These are phyloP conservation scores for Aradus depressus DNA, from an alignment of 2,888 invertebrate genomes.

Conservation along the genomic window DNA sequence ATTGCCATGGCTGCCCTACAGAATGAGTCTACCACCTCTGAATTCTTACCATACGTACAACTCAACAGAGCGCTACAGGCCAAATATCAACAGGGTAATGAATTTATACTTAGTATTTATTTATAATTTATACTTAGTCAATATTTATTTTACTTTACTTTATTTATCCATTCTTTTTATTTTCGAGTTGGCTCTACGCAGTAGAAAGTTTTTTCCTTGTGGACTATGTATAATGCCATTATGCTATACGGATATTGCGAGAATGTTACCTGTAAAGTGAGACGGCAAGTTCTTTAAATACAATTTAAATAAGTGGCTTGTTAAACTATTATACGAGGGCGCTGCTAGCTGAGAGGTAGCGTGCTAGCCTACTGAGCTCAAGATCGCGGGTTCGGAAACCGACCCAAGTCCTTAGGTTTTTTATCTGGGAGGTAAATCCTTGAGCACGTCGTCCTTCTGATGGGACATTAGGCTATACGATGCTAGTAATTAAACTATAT, in stretches of 20 bases:
- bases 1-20: conserved; percentile 1
- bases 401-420: too few species aligned
- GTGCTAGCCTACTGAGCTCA: too few species aligned
- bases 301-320: too few species aligned
- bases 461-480: too few species aligned
- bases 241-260: background rate
- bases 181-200: background rate
- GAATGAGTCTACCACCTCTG: background rate
- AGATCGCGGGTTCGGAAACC: too few species aligned
- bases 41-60: background rate
- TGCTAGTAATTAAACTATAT: too few species aligned
- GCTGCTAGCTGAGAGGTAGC: too few species aligned
- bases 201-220: background rate
- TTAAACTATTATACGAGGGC: too few species aligned
- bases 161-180: background rate
- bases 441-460: too few species aligned
- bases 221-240: background rate
- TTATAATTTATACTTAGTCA: background rate
- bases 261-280: too few species aligned
- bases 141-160: background rate
- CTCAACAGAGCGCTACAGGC: background rate
- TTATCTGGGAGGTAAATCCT: too few species aligned
- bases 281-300: too few species aligned
- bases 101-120: background rate
- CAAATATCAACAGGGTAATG: background rate